Percentiles rank a stretch among this genome's conserved stretches.
Conservation (phyloP, 2,113 vertebrate species). For the Lepus europaeus region DNA sequence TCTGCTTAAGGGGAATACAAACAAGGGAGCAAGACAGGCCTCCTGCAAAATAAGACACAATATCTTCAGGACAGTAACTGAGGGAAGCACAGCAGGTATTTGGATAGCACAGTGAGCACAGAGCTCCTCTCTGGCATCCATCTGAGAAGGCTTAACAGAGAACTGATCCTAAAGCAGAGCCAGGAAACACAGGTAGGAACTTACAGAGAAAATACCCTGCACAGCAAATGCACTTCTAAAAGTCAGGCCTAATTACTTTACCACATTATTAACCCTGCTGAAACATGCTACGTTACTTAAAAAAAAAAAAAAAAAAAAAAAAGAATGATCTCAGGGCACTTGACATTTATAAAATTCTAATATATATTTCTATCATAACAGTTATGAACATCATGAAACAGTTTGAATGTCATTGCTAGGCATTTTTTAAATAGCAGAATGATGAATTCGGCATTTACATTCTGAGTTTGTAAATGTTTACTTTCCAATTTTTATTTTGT, state of each 20-base stretch:
- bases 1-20: neutral
- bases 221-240: neutral
- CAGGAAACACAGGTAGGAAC: neutral
- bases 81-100: neutral
- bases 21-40: neutral
- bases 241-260: neutral
- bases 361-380: neutral
- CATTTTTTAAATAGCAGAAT: slow-evolving; percentile 8
- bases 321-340: neutral
- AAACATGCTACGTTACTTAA: neutral
- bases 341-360: slow-evolving; percentile 20
- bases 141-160: neutral
- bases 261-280: neutral
- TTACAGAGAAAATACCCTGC: neutral
- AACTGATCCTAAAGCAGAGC: neutral
- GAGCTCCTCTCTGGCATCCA: neutral
- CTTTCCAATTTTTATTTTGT: slow-evolving; percentile 19
- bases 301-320: neutral
- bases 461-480: neutral
- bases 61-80: neutral
- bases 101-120: neutral
- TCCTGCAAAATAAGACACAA: neutral
- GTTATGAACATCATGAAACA: neutral
- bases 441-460: neutral
- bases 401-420: neutral